Percentiles rank a stretch among this genome's conserved stretches.
These are phyloP conservation scores for Zootermopsis nevadensis DNA, from an alignment of 2,888 invertebrate species.

Conservation along the genomic window DNA sequence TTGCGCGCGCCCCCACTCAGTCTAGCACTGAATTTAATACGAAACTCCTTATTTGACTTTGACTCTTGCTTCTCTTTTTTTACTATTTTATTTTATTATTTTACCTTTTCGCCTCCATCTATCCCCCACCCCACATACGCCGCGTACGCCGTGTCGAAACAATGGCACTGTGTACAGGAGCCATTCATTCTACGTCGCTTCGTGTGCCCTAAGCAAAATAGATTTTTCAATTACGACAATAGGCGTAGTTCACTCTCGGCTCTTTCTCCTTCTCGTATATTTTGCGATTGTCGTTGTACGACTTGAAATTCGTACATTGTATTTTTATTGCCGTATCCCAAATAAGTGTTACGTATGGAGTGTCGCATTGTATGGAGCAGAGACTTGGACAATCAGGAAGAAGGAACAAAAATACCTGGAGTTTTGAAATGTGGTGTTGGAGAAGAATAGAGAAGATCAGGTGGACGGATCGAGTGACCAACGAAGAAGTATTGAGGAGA, in stretches of 20 bases:
- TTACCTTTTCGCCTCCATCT: conserved; percentile 38
- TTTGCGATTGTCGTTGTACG: neutral
- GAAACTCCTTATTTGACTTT: conserved; percentile 54
- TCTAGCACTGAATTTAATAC: conserved; percentile 51
- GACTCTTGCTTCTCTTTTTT: conserved; percentile 48
- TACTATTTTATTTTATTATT: conserved; percentile 43
- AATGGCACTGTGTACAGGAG: neutral
- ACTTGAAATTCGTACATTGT: no score
- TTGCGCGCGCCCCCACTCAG: conserved; percentile 7
- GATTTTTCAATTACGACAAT: conserved; percentile 48
- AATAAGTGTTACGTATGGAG: no score
- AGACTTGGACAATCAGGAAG: no score
- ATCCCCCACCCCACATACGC: neutral
- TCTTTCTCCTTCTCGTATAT: neutral
- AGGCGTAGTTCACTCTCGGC: conserved; percentile 29
- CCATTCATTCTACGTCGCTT: conserved; percentile 43
- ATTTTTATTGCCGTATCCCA: no score
- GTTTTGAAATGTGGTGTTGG: no score
- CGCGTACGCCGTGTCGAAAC: conserved; percentile 31
- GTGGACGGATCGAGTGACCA: no score
- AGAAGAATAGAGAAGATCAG: no score
- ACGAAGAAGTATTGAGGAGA: no score
- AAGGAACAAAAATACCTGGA: no score
- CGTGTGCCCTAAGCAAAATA: conserved; percentile 42
- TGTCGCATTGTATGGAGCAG: no score